phyloP scores from a whole-genome alignment of 2,888 invertebrate genomes.

The Erebia palarica region DNA sequence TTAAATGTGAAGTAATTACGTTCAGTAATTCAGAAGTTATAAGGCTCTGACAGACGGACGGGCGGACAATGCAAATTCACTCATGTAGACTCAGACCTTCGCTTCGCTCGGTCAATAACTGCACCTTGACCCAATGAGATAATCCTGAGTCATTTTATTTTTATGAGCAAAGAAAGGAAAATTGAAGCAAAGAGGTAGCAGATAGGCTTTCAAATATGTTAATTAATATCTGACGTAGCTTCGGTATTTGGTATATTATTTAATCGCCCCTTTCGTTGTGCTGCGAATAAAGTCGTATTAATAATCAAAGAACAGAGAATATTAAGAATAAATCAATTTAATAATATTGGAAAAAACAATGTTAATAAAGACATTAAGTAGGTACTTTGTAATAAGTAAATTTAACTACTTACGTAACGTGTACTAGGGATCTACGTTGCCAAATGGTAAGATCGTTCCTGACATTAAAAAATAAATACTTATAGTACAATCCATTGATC shows the following conservation, averaged over 20 bases:
- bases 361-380: background rate
- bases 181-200: background rate
- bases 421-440: constrained; percentile 9
- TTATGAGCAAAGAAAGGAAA: background rate
- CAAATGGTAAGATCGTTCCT: background rate
- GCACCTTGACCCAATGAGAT: background rate
- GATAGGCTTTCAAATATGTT: background rate
- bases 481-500: no score
- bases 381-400: background rate
- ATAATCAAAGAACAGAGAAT: background rate
- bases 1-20: no score
- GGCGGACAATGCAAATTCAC: no score
- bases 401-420: background rate
- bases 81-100: no score
- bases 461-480: constrained; percentile 12
- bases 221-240: background rate
- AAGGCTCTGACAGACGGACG: no score
- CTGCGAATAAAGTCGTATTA: background rate
- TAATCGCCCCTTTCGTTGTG: background rate
- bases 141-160: background rate
- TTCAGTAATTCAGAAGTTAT: no score
- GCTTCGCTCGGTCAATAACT: no score
- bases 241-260: background rate
- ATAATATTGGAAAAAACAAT: background rate
- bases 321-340: no score